A percentile compares a stretch with the other conserved stretches of the same genome.
These are phyloP conservation scores for Mellivora capensis DNA, from an alignment of 2,113 vertebrate genomes.

Conservation along the genomic window DNA sequence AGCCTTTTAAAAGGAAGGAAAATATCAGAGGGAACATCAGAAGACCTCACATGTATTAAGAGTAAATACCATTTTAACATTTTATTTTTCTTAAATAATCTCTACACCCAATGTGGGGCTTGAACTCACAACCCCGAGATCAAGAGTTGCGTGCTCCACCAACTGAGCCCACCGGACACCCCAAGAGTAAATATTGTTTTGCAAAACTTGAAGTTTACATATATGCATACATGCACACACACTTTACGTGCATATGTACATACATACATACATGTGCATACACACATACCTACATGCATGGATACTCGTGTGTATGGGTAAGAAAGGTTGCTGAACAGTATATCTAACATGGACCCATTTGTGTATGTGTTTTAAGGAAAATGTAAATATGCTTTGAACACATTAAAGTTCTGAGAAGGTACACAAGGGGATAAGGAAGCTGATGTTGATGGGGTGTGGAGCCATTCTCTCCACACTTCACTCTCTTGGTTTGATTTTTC, in stretches of 20 bases:
- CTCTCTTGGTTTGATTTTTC: background rate
- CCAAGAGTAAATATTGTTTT: background rate
- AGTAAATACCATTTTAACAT: background rate
- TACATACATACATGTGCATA: background rate
- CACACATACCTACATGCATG: accelerated
- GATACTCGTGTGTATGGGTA: too few species aligned
- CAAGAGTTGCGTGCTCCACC: background rate
- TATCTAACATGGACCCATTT: background rate
- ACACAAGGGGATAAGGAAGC: accelerated
- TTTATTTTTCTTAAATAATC: background rate
- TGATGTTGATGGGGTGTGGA: background rate
- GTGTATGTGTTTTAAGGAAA: background rate
- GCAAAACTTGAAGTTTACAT: background rate
- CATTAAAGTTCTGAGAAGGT: background rate
- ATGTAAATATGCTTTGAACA: too few species aligned
- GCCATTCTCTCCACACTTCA: background rate
- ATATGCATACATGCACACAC: background rate
- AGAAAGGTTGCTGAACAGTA: background rate
- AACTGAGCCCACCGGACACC: background rate
- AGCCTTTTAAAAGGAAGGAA: background rate
- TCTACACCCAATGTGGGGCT: background rate
- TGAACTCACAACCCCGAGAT: background rate
- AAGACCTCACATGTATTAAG: background rate
- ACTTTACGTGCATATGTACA: background rate
- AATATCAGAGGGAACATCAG: background rate